phyloP scores from a whole-genome alignment of 2,113 vertebrate species.

The Casuarius casuarius region DNA sequence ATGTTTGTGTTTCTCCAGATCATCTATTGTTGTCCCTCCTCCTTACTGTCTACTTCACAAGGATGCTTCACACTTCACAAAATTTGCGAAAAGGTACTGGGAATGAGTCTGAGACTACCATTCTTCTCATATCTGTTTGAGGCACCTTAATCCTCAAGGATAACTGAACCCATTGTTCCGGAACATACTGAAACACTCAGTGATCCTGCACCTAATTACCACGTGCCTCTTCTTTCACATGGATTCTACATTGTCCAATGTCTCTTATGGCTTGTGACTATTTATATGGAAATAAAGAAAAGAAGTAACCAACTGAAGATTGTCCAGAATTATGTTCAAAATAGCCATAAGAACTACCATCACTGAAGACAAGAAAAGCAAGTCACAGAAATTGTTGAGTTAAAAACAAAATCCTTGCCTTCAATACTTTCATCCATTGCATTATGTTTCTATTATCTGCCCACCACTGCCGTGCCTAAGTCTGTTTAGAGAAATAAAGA shows the following conservation, averaged over 20 bases:
- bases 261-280: background rate
- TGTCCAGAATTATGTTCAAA: background rate
- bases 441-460: background rate
- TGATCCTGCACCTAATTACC: background rate
- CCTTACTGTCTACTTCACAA: background rate
- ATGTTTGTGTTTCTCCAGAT: fast-evolving
- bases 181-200: background rate
- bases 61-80: background rate
- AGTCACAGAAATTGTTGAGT: background rate
- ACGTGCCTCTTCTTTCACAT: background rate
- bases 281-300: background rate
- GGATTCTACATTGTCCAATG: background rate
- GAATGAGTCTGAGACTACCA: background rate
- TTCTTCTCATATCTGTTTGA: background rate
- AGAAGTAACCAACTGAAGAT: background rate
- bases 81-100: background rate
- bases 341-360: background rate
- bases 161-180: background rate
- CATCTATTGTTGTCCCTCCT: background rate
- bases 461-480: fast-evolving
- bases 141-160: background rate
- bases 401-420: background rate
- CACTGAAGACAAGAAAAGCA: background rate
- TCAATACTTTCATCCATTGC: background rate
- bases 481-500: background rate